A percentile compares a stretch with the other conserved stretches of the same genome.
Conservation (phyloP, 2,888 invertebrate species). For the Lottia scabra region DNA sequence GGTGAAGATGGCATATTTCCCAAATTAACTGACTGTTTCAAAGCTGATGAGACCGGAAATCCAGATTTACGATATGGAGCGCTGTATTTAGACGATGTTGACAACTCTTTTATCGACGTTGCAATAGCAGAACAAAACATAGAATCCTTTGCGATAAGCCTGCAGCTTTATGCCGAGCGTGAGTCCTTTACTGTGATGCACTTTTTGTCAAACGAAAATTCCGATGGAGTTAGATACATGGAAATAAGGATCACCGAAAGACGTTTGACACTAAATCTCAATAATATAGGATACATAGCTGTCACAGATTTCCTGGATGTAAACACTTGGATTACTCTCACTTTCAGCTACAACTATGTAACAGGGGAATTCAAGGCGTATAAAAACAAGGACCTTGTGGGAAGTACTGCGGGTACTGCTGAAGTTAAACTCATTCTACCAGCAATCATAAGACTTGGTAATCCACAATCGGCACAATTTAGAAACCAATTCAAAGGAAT, state of each 20-base stretch:
- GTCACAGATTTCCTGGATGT: neutral
- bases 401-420: neutral
- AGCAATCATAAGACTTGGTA: neutral
- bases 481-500: neutral
- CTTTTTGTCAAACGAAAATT: neutral
- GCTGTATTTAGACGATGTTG: neutral
- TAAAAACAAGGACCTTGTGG: neutral
- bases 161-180: neutral
- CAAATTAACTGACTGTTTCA: neutral
- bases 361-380: neutral
- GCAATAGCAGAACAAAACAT: neutral
- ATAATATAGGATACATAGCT: neutral
- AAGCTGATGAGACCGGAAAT: neutral
- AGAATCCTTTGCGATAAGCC: neutral
- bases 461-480: neutral
- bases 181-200: neutral
- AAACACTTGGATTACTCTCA: neutral
- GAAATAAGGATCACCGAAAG: neutral
- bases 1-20: neutral
- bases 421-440: neutral
- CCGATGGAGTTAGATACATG: neutral
- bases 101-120: neutral
- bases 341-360: neutral
- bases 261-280: neutral
- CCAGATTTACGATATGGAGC: neutral